Conservation (phyloP, 2,113 vertebrate species). For the Atlantisia rogersi region DNA sequence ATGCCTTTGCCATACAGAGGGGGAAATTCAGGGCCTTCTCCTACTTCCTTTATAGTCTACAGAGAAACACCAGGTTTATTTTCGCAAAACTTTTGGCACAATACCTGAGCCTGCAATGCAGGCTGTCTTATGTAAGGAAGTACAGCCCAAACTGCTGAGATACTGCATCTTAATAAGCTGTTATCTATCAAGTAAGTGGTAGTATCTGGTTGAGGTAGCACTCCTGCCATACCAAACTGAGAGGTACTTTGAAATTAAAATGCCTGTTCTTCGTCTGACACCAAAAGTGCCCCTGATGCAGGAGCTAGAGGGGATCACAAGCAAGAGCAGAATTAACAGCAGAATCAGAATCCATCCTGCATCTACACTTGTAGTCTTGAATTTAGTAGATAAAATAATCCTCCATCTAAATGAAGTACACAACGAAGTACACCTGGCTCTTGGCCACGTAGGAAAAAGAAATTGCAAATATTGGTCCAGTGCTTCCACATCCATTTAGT, state of each 20-base stretch:
- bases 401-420: background rate
- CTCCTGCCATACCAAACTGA: background rate
- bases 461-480: background rate
- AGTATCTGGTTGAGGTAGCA: background rate
- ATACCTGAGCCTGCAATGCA: background rate
- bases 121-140: background rate
- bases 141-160: background rate
- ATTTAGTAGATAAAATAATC: background rate
- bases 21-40: background rate
- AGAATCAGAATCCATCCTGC: background rate
- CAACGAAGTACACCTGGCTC: background rate
- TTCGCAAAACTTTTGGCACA: background rate
- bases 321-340: background rate
- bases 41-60: background rate
- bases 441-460: background rate
- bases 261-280: background rate
- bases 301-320: background rate
- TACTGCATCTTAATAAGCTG: background rate
- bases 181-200: background rate
- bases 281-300: background rate
- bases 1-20: background rate
- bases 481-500: background rate
- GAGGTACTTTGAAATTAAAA: background rate
- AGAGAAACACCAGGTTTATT: background rate
- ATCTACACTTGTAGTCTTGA: background rate